Evolutionary conservation across 30 jellyfish, hydroid and myxozoan species (phyloP).

Genomic region (Aurelia sp.): DNA sequence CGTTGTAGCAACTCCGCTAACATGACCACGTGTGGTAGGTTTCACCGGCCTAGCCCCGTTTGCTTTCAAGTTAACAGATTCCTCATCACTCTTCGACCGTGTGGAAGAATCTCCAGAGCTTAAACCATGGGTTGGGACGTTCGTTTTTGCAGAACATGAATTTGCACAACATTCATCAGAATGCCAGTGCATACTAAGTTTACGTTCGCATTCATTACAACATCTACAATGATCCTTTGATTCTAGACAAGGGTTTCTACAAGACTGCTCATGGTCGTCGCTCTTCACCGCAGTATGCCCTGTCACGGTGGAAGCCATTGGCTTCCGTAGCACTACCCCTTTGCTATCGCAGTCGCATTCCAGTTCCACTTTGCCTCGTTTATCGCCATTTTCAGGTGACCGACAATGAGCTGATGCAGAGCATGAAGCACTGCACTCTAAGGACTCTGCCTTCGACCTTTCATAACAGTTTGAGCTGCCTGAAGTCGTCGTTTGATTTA

Average conservation of each 20-base stretch:
- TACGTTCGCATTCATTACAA: background rate
- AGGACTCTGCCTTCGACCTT: background rate
- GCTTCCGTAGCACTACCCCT: background rate
- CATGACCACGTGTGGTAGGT: too few relatives aligned
- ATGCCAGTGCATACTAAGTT: background rate
- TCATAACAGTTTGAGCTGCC: background rate
- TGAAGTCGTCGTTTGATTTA: background rate
- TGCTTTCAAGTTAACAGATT: too few relatives aligned
- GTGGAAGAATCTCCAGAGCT: background rate
- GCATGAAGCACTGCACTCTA: background rate
- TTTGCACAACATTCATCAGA: background rate
- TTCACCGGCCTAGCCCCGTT: too few relatives aligned
- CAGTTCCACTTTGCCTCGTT: background rate
- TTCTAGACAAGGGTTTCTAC: background rate
- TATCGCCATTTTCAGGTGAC: background rate
- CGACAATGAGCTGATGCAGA: background rate
- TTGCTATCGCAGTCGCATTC: background rate
- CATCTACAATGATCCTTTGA: constrained; percentile 5
- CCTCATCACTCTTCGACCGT: too few relatives aligned
- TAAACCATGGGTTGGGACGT: background rate
- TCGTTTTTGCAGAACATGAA: background rate
- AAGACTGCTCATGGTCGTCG: background rate
- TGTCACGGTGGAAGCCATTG: background rate
- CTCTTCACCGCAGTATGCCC: background rate
- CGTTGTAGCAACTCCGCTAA: too few relatives aligned